Evolutionary conservation across 2,888 invertebrate species (phyloP), one percentile per base, ranked within the genome.

Genomic region (Platycnemis pennipes): DNA sequence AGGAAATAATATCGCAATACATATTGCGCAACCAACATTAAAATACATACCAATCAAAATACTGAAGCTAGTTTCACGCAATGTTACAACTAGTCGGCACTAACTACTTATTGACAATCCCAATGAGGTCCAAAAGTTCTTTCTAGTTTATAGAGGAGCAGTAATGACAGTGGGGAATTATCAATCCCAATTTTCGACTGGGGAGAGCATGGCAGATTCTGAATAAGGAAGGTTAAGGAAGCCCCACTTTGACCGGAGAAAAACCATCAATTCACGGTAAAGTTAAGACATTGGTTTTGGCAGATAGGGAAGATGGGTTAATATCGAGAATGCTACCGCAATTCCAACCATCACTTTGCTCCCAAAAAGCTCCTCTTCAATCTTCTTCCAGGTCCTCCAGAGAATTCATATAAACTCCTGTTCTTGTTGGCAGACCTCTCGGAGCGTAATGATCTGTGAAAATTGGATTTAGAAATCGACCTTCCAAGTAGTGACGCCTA

Each of bases 391-490:
- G 77, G 11, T 2, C 37, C 31, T 31, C 77, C 11, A 13, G 77
- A 26, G 77, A 37, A 77, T 77, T 77, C 37, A 77, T 77, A 77
- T 77, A 26, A 77, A 37, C 31, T 77, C 77, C n/a, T 37, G 87
- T n/a, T n/a, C 87, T 87, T 87, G 87, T 87, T 87, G 87, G 87
- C 87, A 87, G 87, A 44, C 22, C 87, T 87, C 45, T 87, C 45
- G 37, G 87, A 45, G 87, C 87, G 45, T 87, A 87, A 87, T 87
- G 87, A 87, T 87, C 87, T 45, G 87, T 87, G 45, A 87, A 87
- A 87, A 87, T 87, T 87, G 87, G 46, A 87, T 87, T 45, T 87
- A 7, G 26, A 26, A 87, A 87, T 87, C 45, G 44, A 37, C 37
- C 86, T 42, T 0, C 22, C 87, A 5, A n/a, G 49, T 11, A 49